Percentiles rank a stretch among this genome's conserved stretches.
phyloP scores from a whole-genome alignment of 1,140 invertebrate genomes.

The Philotrypesis tridentata region DNA sequence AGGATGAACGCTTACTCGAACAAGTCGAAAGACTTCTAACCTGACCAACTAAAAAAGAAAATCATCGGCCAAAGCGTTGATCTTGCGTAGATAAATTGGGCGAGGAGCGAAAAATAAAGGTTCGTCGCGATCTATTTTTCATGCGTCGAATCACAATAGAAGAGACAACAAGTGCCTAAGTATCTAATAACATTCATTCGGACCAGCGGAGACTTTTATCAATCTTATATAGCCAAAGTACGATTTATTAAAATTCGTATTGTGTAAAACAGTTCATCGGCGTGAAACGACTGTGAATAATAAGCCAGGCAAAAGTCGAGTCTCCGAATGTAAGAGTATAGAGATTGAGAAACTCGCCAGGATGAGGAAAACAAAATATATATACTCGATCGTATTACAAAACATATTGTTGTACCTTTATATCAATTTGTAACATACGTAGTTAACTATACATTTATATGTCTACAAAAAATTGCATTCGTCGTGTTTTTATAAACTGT shows the following conservation, averaged over 20 bases:
- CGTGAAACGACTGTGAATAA: not conserved
- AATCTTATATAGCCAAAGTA: constrained; percentile 61
- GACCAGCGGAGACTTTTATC: constrained; percentile 72
- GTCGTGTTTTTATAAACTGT: not conserved
- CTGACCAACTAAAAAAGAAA: not conserved
- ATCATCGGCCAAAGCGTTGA: not conserved
- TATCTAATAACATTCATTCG: constrained; percentile 72
- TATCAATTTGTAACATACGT: not conserved
- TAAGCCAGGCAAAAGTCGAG: not conserved
- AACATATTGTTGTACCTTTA: not conserved
- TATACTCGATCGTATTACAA: not conserved
- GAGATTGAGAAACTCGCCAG: not conserved
- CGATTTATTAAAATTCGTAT: constrained; percentile 20
- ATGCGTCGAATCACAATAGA: constrained; percentile 64
- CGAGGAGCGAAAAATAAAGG: not conserved
- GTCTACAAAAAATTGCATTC: not conserved
- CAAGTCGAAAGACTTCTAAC: too few relatives aligned
- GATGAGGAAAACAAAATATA: constrained; percentile 9
- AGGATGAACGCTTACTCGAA: too few relatives aligned
- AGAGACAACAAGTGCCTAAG: constrained; percentile 73
- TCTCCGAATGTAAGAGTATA: not conserved
- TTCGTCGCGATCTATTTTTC: constrained; percentile 50
- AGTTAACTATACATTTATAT: not conserved
- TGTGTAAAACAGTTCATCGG: constrained; percentile 19
- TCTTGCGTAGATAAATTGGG: not conserved